phyloP scores from a whole-genome alignment of 1,140 invertebrate genomes.

The Chlorops oryzae region DNA sequence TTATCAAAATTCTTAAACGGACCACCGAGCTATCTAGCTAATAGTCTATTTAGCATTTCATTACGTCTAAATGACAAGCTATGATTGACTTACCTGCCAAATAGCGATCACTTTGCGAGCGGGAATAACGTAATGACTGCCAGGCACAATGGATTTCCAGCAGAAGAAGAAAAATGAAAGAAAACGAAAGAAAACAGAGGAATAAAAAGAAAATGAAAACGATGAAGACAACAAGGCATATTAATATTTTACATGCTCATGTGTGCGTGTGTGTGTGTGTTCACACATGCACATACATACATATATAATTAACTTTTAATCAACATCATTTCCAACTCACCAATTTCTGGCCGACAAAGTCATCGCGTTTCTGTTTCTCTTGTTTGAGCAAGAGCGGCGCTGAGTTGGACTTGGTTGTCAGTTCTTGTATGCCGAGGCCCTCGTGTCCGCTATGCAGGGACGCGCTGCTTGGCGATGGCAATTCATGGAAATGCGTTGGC shows the following conservation, averaged over 20 bases:
- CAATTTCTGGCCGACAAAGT: conserved; percentile 41
- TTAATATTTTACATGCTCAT: not conserved
- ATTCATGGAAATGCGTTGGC: conserved; percentile 36
- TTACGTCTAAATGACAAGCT: conserved; percentile 13
- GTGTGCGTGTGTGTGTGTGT: no score
- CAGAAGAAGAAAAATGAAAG: not conserved
- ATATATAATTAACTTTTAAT: no score
- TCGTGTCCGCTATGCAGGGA: conserved; percentile 43
- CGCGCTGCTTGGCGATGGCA: conserved; percentile 44
- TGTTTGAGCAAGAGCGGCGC: conserved; percentile 44
- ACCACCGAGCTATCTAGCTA: no score
- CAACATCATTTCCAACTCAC: conserved; percentile 26
- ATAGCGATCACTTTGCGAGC: conserved; percentile 53
- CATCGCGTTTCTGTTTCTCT: conserved; percentile 34
- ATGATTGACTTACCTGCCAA: conserved; percentile 51
- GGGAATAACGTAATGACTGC: conserved; percentile 46
- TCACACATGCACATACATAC: no score
- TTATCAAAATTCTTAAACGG: no score
- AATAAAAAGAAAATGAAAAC: not conserved
- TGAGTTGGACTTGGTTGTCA: conserved; percentile 46
- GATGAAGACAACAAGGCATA: not conserved
- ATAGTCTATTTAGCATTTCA: no score
- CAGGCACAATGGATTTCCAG: conserved; percentile 3
- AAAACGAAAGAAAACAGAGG: not conserved
- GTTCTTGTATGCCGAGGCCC: conserved; percentile 33